A percentile compares a stretch with the other conserved stretches of the same genome.
These are phyloP conservation scores for Zaprionus tsacasi DNA, from an alignment of 1,140 invertebrate genomes.

Conservation along the genomic window DNA sequence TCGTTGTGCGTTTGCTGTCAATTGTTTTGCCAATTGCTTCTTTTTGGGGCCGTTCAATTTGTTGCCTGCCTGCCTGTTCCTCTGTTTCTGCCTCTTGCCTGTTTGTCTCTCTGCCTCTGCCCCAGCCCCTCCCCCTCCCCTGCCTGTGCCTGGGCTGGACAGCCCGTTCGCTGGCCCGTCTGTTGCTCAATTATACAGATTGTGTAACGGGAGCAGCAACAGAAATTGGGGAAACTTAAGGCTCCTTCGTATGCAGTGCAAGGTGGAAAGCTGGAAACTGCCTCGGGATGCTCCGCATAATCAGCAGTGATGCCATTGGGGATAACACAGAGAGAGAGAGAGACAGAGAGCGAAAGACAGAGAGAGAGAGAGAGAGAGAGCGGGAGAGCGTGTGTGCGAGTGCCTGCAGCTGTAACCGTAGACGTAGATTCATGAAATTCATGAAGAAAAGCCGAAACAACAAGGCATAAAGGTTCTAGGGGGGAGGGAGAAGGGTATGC, in stretches of 20 bases:
- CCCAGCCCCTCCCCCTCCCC: no score
- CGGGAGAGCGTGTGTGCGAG: background rate
- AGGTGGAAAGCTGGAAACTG: conserved; percentile 35
- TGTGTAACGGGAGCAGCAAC: conserved; percentile 30
- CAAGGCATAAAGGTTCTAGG: background rate
- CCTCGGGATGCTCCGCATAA: conserved; percentile 61
- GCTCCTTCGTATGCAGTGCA: conserved; percentile 9
- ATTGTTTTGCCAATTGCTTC: conserved; percentile 47
- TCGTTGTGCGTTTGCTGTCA: background rate
- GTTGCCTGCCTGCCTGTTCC: conserved; percentile 9
- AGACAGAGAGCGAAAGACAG: no score
- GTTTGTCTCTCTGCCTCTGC: no score
- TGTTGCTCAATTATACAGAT: conserved; percentile 74
- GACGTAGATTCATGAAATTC: conserved; percentile 73
- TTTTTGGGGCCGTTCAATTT: conserved; percentile 46
- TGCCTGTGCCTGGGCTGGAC: conserved; percentile 15
- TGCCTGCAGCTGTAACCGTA: conserved; percentile 25
- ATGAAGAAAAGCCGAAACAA: conserved; percentile 49
- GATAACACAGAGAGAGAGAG: background rate
- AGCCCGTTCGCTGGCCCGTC: conserved; percentile 21
- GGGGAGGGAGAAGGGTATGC: background rate
- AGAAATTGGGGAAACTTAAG: conserved; percentile 20
- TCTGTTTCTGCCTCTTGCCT: background rate
- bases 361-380: background rate
- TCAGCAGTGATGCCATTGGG: conserved; percentile 53